phyloP scores from a whole-genome alignment of 1,140 invertebrate species.

The Micrasema longulum region DNA sequence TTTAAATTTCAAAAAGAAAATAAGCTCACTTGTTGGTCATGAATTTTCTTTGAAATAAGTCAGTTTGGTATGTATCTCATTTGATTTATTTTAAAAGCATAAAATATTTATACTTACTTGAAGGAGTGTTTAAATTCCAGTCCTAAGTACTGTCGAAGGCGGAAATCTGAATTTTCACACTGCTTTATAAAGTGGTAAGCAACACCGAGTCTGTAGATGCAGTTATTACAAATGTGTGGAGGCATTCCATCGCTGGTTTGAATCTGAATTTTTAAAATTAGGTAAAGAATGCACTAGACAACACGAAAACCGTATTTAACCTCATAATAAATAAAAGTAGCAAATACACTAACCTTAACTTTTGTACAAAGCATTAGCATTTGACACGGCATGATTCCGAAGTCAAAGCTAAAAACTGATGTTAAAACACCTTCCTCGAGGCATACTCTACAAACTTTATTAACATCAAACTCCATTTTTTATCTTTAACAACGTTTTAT shows the following conservation, averaged over 20 bases:
- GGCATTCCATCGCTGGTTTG: conserved; percentile 73
- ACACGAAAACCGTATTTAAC: not conserved
- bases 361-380: conserved; percentile 75
- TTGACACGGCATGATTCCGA: conserved; percentile 71
- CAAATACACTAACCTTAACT: conserved; percentile 65
- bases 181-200: conserved; percentile 77
- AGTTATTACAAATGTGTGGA: conserved; percentile 74
- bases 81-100: no score
- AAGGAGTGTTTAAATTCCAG: conserved; percentile 59
- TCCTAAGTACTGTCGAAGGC: conserved; percentile 72
- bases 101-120: conserved; percentile 48
- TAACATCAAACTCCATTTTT: conserved; percentile 56
- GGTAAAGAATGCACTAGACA: no score
- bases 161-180: conserved; percentile 73
- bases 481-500: conserved; percentile 24
- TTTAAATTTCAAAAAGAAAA: no score
- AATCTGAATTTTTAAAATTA: conserved; percentile 64
- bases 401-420: conserved; percentile 73
- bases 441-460: conserved; percentile 73
- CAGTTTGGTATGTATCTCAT: no score
- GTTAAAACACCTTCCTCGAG: conserved; percentile 72
- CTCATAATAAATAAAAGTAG: not conserved
- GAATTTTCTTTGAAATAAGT: no score
- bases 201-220: conserved; percentile 72
- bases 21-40: no score